Conservation (phyloP, 2,797 vertebrate species). For the Mus spretus region DNA sequence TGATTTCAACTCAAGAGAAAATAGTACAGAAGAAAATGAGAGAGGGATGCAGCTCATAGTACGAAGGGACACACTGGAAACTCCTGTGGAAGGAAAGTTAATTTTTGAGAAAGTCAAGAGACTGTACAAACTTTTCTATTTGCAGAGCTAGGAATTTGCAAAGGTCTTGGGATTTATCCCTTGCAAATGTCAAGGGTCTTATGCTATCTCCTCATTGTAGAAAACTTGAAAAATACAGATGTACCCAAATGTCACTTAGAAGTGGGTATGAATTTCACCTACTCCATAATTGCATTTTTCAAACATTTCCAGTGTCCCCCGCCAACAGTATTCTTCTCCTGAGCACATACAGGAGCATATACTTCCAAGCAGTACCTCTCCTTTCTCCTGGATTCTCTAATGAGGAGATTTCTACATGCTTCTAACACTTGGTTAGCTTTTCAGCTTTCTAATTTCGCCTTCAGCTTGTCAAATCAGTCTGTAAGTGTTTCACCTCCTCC, state of each 20-base stretch:
- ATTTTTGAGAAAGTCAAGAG: conserved; percentile 81
- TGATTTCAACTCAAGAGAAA: not conserved
- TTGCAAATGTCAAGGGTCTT: conserved; percentile 84
- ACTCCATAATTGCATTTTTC: conserved; percentile 46
- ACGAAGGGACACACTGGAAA: conserved; percentile 44
- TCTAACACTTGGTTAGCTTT: not conserved
- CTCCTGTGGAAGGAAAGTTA: conserved; percentile 62
- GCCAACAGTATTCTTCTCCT: not conserved
- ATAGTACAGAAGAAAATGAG: not conserved
- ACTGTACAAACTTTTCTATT: conserved; percentile 77
- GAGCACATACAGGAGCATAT: not conserved
- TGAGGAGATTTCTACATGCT: not conserved
- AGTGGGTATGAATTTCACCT: conserved; percentile 63
- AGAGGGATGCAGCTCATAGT: not conserved
- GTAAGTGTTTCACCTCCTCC: too few species aligned
- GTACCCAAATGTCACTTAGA: conserved; percentile 81
- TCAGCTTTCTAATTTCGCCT: not conserved
- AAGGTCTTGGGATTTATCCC: conserved; percentile 83
- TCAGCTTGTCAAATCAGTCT: not conserved
- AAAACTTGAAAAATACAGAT: conserved; percentile 82
- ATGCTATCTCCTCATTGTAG: conserved; percentile 78
- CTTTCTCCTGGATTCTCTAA: not conserved
- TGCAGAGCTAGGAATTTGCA: conserved; percentile 81
- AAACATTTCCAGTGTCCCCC: not conserved
- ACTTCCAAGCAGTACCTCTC: not conserved